A percentile compares a stretch with the other conserved stretches of the same genome.
phyloP scores from a whole-genome alignment of 2,113 vertebrate species.

The Nothobranchius furzeri region DNA sequence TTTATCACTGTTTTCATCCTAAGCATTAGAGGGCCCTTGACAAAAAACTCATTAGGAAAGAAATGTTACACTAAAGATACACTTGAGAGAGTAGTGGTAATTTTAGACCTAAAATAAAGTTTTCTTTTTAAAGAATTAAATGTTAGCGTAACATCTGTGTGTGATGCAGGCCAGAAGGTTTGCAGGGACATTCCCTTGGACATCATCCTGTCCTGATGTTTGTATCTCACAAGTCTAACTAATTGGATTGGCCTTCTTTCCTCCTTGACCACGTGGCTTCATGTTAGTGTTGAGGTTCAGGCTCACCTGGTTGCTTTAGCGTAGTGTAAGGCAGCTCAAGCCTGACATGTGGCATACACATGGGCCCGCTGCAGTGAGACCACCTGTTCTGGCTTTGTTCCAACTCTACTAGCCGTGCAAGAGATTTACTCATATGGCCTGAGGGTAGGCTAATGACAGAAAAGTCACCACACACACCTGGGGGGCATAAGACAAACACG shows the following conservation, averaged over 20 bases:
- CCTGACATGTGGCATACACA: conserved; percentile 65
- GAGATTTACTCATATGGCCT: conserved; percentile 48
- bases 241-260: conserved; percentile 78
- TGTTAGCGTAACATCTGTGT: not conserved
- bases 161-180: not conserved
- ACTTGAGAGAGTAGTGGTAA: too few relatives aligned
- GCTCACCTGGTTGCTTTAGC: conserved; percentile 27
- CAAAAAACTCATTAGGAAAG: too few relatives aligned
- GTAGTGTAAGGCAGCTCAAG: conserved; percentile 37
- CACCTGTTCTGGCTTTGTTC: conserved; percentile 69
- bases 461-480: conserved; percentile 30
- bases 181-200: conserved; percentile 8
- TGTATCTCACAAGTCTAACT: conserved; percentile 52
- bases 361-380: conserved; percentile 43
- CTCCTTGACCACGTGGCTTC: conserved; percentile 50
- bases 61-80: too few relatives aligned
- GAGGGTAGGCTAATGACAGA: conserved; percentile 42
- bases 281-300: conserved; percentile 51
- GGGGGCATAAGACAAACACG: not conserved
- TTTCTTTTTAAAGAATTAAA: too few relatives aligned
- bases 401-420: conserved; percentile 2
- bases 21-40: too few relatives aligned
- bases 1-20: too few relatives aligned
- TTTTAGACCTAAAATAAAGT: too few relatives aligned
- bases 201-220: conserved; percentile 56